phyloP scores from a whole-genome alignment of 2,888 invertebrate genomes.

The Diplazon laetatorius region DNA sequence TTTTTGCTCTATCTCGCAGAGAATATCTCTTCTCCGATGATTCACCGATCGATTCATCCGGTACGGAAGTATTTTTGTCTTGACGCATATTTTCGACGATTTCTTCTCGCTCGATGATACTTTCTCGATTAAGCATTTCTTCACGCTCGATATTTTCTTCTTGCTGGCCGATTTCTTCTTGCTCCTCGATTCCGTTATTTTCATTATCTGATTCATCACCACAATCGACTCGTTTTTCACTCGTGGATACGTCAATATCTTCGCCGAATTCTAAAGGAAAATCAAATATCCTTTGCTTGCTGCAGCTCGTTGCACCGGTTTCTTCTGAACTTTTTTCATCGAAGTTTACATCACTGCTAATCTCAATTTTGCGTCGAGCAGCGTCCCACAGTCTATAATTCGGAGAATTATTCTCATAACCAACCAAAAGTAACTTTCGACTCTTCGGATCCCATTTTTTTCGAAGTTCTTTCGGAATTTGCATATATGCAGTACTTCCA shows the following conservation, averaged over 20 bases:
- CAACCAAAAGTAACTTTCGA: neutral
- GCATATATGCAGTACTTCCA: conserved; percentile 11
- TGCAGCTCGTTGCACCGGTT: no score
- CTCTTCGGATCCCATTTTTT: conserved; percentile 6
- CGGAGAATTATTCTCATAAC: conserved; percentile 15
- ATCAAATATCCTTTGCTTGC: neutral
- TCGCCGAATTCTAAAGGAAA: neutral
- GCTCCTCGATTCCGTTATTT: neutral
- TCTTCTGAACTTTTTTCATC: neutral
- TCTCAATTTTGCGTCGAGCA: conserved; percentile 11
- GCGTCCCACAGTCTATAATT: conserved; percentile 20
- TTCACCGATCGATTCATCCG: no score
- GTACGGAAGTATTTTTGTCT: neutral
- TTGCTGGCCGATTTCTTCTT: neutral
- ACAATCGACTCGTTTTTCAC: no score
- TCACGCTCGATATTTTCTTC: no score
- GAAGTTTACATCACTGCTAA: conserved; percentile 12
- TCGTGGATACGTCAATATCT: neutral
- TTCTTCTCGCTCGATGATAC: conserved; percentile 1
- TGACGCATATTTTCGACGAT: neutral
- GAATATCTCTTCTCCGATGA: conserved; percentile 9
- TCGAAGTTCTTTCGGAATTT: conserved; percentile 17
- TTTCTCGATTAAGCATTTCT: neutral
- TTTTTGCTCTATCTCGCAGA: conserved; percentile 33
- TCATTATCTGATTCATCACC: no score